phyloP scores from a whole-genome alignment of 2,797 vertebrate species.

The Anabacerthia variegaticeps region DNA sequence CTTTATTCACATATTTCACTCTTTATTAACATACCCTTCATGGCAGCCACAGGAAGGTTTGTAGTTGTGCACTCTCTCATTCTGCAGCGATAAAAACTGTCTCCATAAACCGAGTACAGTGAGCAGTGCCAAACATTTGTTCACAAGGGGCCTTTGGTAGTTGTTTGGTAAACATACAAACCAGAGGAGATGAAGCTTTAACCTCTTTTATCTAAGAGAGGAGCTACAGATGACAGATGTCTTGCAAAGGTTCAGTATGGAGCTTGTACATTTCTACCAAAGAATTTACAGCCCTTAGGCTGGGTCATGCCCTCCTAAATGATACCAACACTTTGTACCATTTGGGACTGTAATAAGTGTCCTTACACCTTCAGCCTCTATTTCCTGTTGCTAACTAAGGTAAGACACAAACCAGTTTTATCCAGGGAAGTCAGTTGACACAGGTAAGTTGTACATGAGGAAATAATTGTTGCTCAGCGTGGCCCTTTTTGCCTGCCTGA shows the following conservation, averaged over 20 bases:
- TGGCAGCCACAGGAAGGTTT: neutral
- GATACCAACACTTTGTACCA: neutral
- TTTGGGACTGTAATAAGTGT: neutral
- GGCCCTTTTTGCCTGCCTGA: neutral
- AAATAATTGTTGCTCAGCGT: neutral
- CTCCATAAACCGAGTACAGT: neutral
- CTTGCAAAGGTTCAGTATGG: neutral
- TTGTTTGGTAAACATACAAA: neutral
- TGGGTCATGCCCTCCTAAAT: neutral
- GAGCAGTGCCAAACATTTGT: neutral
- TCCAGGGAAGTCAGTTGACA: neutral
- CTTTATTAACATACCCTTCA: neutral
- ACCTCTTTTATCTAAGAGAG: neutral
- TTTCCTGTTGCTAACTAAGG: neutral
- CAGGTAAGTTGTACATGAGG: neutral
- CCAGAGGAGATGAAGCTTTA: neutral
- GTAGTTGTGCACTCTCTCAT: neutral
- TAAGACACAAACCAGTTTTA: neutral
- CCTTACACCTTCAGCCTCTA: neutral
- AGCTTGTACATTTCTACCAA: neutral
- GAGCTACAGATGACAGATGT: neutral
- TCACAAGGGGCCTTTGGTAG: neutral
- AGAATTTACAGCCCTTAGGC: neutral
- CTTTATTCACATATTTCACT: neutral
- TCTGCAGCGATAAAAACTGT: neutral